Conservation (phyloP, 1,140 invertebrate genomes). For the Ostrea denselamellosa region DNA sequence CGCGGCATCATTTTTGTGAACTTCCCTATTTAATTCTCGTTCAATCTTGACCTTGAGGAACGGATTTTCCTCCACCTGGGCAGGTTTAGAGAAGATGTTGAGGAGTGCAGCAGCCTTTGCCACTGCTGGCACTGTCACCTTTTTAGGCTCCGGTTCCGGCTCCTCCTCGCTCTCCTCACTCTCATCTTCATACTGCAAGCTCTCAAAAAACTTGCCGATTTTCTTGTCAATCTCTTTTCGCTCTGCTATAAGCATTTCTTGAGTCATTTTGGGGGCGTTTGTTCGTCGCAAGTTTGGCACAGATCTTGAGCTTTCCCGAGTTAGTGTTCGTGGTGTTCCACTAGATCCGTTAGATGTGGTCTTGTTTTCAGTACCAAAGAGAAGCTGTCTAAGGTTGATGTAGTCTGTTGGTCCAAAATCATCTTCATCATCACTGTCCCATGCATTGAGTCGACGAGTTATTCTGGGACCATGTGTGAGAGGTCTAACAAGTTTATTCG, state of each 20-base stretch:
- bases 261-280: conserved; percentile 55
- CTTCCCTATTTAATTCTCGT: background rate
- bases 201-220: conserved; percentile 65
- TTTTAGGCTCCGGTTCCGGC: conserved; percentile 13
- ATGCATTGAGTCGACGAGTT: conserved; percentile 39
- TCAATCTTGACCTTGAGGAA: conserved; percentile 14
- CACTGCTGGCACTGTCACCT: conserved; percentile 13
- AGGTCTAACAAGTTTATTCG: conserved; percentile 3
- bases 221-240: conserved; percentile 61
- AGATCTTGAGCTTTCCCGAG: conserved; percentile 55
- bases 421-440: conserved; percentile 62
- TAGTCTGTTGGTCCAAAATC: conserved; percentile 61
- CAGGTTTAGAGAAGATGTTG: conserved; percentile 61
- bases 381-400: conserved; percentile 66
- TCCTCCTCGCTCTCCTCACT: conserved; percentile 53
- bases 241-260: conserved; percentile 65
- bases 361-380: conserved; percentile 64
- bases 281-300: conserved; percentile 35
- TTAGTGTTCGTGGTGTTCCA: conserved; percentile 53
- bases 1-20: background rate
- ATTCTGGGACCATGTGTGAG: conserved; percentile 8
- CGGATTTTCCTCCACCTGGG: conserved; percentile 43
- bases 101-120: conserved; percentile 55
- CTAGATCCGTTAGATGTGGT: conserved; percentile 22
- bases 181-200: conserved; percentile 50